Percentiles rank a stretch among this genome's conserved stretches.
phyloP scores from a whole-genome alignment of 2,797 vertebrate genomes.

The Crenichthys baileyi region DNA sequence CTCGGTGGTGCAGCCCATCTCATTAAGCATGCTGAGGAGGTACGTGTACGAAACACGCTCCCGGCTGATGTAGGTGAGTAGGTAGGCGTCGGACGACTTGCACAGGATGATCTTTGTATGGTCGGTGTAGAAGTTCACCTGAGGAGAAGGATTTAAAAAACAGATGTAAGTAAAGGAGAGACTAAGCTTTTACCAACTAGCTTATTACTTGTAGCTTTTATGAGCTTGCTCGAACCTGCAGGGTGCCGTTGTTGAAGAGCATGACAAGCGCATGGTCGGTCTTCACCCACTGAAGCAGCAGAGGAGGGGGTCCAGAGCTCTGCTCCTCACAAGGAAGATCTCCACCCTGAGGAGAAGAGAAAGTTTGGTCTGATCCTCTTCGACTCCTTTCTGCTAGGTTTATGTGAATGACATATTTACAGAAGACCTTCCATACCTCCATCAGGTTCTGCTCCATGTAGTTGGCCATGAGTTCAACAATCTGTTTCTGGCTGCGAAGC shows the following conservation, averaged over 20 bases:
- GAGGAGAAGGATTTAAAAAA: constrained; percentile 7
- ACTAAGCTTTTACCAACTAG: background rate
- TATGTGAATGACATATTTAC: background rate
- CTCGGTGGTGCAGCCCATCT: constrained; percentile 91
- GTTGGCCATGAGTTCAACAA: constrained; percentile 91
- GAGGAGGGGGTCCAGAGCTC: constrained; percentile 77
- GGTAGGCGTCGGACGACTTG: constrained; percentile 87
- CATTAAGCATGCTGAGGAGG: constrained; percentile 87
- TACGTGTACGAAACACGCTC: constrained; percentile 92
- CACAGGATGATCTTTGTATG: constrained; percentile 97
- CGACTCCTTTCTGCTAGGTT: background rate
- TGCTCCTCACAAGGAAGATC: constrained; percentile 84
- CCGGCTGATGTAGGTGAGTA: constrained; percentile 94
- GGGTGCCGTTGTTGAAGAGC: constrained; percentile 94
- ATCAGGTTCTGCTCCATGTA: constrained; percentile 99
- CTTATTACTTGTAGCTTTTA: background rate
- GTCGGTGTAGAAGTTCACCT: constrained; percentile 99
- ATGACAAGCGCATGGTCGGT: constrained; percentile 96
- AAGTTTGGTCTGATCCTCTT: constrained; percentile 3
- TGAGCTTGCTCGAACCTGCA: constrained; percentile 83
- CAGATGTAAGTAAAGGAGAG: background rate
- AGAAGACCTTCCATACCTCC: constrained; percentile 85
- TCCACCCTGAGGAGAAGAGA: constrained; percentile 83
- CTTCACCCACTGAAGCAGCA: constrained; percentile 98
- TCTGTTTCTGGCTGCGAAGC: constrained; percentile 90